Evolutionary conservation across 2,888 invertebrate species (phyloP).

Genomic region (Drosophila sordidula): DNA sequence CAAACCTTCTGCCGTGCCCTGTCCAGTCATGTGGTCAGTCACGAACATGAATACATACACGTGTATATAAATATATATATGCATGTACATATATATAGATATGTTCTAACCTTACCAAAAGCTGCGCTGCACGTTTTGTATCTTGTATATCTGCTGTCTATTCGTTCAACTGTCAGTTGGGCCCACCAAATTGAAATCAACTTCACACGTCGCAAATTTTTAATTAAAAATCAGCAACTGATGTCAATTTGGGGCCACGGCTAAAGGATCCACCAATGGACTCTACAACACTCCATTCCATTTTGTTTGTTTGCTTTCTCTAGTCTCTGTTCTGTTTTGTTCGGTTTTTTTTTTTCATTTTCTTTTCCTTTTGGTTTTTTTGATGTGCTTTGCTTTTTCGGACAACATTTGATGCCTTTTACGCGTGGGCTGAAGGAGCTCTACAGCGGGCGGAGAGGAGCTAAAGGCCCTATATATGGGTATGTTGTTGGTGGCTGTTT

Average conservation of each 20-base stretch:
- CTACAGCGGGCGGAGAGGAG: not conserved
- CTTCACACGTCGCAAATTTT: constrained; percentile 81
- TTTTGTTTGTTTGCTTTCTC: constrained; percentile 8
- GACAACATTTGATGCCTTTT: constrained; percentile 77
- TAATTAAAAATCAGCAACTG: constrained; percentile 81
- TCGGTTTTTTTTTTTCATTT: not conserved
- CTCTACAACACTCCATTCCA: constrained; percentile 3
- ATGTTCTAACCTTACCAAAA: constrained; percentile 7
- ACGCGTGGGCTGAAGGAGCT: constrained; percentile 44
- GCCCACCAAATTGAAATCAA: constrained; percentile 75
- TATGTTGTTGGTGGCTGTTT: constrained; percentile 20
- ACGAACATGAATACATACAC: constrained; percentile 22
- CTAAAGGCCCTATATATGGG: constrained; percentile 9
- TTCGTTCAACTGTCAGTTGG: constrained; percentile 66
- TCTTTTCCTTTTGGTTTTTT: constrained; percentile 22
- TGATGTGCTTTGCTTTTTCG: constrained; percentile 57
- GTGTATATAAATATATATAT: not conserved
- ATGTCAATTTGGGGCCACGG: constrained; percentile 70
- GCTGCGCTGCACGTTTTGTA: constrained; percentile 16
- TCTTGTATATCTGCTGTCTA: constrained; percentile 20
- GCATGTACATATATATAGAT: not conserved
- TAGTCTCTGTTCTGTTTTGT: constrained; percentile 3
- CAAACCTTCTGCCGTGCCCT: not conserved
- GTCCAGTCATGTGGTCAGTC: constrained; percentile 51
- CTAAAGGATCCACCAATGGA: constrained; percentile 25